These are phyloP conservation scores for Apeltes quadracus DNA, from an alignment of 2,113 vertebrate species.

Conservation along the genomic window DNA sequence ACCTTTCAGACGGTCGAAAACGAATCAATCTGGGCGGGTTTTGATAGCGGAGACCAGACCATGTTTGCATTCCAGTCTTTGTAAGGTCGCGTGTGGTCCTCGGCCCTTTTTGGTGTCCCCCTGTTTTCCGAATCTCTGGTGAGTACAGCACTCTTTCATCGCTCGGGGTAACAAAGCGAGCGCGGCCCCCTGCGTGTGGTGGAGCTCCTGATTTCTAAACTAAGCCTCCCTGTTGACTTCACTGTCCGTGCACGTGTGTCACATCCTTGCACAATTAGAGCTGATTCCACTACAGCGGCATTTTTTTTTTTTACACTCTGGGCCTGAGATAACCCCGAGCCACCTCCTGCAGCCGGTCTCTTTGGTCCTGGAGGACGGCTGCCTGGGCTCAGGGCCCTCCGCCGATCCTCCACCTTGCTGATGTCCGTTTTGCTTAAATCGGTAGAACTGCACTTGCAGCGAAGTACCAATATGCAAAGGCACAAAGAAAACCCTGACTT, in stretches of 20 bases:
- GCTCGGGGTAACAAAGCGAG: background rate
- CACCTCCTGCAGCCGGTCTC: constrained; percentile 49
- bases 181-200: constrained; percentile 22
- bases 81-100: background rate
- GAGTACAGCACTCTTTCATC: background rate
- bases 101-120: background rate
- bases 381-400: constrained; percentile 37
- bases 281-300: constrained; percentile 67
- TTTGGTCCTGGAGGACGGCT: constrained; percentile 36
- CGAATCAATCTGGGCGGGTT: background rate
- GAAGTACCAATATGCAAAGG: constrained; percentile 75
- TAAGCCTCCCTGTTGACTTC: constrained; percentile 33
- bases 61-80: background rate
- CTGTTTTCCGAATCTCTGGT: background rate
- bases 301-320: too few relatives aligned
- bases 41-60: background rate
- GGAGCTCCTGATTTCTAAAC: constrained; percentile 35
- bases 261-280: constrained; percentile 58
- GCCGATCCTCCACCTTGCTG: constrained; percentile 73
- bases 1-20: background rate
- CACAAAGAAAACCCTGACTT: constrained; percentile 84
- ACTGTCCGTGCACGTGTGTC: background rate
- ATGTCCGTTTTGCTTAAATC: constrained; percentile 80
- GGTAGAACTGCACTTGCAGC: constrained; percentile 78
- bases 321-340: constrained; percentile 70